phyloP scores from a whole-genome alignment of 2,888 invertebrate species.

The Rhingia campestris region DNA sequence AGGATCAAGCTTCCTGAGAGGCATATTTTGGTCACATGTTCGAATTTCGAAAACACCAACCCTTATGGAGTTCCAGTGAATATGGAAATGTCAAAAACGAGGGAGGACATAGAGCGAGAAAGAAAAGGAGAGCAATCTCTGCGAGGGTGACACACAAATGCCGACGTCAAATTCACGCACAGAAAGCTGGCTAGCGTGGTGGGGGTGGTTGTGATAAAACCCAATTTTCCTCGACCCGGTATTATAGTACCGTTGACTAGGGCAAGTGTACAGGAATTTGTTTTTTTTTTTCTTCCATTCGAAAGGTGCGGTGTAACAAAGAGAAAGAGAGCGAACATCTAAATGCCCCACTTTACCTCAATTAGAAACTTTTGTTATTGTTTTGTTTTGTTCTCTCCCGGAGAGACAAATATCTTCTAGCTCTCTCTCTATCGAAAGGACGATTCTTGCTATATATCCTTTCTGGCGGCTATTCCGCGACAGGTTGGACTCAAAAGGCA shows the following conservation, averaged over 20 bases:
- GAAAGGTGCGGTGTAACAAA: constrained; percentile 32
- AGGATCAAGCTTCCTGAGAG: constrained; percentile 20
- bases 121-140: background rate
- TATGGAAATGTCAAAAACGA: constrained; percentile 45
- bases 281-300: constrained; percentile 20
- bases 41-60: constrained; percentile 42
- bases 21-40: constrained; percentile 12
- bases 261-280: constrained; percentile 54
- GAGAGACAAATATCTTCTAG: constrained; percentile 9
- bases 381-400: constrained; percentile 31
- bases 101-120: constrained; percentile 8
- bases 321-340: constrained; percentile 5
- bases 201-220: constrained; percentile 32
- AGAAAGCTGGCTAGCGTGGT: background rate
- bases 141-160: constrained; percentile 47
- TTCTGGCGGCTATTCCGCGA: constrained; percentile 48
- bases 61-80: constrained; percentile 38
- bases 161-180: constrained; percentile 61
- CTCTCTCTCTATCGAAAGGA: constrained; percentile 10
- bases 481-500: constrained; percentile 58
- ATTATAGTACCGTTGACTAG: constrained; percentile 52
- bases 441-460: constrained; percentile 36
- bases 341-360: constrained; percentile 65
- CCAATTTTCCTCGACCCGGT: constrained; percentile 56
- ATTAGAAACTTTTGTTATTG: constrained; percentile 46